Base-by-base conservation (phyloP, 2,113 vertebrate genomes). In the Pandion haliaetus region DNA sequence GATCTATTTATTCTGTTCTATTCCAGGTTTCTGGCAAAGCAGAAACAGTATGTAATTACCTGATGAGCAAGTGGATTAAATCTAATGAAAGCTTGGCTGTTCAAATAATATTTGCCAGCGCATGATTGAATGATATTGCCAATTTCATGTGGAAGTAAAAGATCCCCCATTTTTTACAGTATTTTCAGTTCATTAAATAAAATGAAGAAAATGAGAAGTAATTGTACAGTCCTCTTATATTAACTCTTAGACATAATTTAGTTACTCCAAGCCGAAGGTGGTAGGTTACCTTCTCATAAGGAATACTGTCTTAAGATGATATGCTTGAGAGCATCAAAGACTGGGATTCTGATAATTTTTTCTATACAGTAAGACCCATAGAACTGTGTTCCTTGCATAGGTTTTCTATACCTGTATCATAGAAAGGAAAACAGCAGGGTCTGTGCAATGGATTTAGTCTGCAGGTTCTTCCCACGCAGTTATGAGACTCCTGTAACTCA, bases 401-500 rank as follows among this genome's bases (percentile, higher is more conserved):
- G 21, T 85, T 85, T 72, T 44, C 70, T 61, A 1, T 58, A 88
- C 26, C 36, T 52, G 8, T 20, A 9, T 55, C 73, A 62, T 2
- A 72, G 49, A 55, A 44, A 71, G 26, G 76, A 69, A 87, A 95
- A 42, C 87, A 91, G 73, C 90, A 80, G 92, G 62, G 82, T 66
- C 62, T 77, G 58, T 40, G 47, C 2, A 0, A 8, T 15, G 74
- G 73, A 69, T 96, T 92, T 72, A 29, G 23, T 87, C 88, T 94
- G 88, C 84, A 95, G 79, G 73, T 89, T 89, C 81, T 93, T 95
- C 88, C 95, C 62, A 89, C 34, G 6, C 86, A 57, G 86, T 79
- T 84, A 8, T 0, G 2, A 65, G 73, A 6, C 69, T 95, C 69
- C 58, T 42, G 28, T 45, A 90, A 14, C 54, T 92, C 77, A 19